Percentiles rank a stretch among this genome's conserved stretches.
Conservation (phyloP, 2,888 invertebrate species). For the Cephus pygmeus region DNA sequence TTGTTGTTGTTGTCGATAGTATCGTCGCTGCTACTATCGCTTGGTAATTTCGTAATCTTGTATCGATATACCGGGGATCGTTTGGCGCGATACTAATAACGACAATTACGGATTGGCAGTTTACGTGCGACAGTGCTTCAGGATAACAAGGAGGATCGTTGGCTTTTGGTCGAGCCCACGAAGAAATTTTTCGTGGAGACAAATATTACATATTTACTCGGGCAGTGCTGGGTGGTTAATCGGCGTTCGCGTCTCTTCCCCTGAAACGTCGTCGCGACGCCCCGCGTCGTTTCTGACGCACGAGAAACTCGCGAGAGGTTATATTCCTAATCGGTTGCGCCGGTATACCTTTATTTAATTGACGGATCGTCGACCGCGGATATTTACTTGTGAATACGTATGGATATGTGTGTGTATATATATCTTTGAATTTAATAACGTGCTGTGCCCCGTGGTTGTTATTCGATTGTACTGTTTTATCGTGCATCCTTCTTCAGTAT, state of each 20-base stretch:
- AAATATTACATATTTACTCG: conserved; percentile 15
- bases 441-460: background rate
- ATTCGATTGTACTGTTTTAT: too few relatives aligned
- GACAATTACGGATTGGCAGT: too few relatives aligned
- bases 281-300: background rate
- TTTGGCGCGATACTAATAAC: too few relatives aligned
- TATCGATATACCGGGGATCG: too few relatives aligned
- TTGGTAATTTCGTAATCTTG: too few relatives aligned
- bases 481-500: conserved; percentile 5
- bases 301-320: background rate
- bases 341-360: background rate
- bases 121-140: too few relatives aligned
- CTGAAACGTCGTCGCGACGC: conserved; percentile 13
- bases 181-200: too few relatives aligned
- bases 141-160: too few relatives aligned
- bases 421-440: background rate
- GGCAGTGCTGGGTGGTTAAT: conserved; percentile 45
- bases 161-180: too few relatives aligned
- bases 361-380: background rate
- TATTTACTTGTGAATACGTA: background rate
- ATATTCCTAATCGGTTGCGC: background rate
- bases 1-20: too few relatives aligned
- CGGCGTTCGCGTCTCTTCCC: conserved; percentile 29
- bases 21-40: too few relatives aligned
- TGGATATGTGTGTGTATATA: background rate